Percentiles rank a stretch among this genome's conserved stretches.
These are phyloP conservation scores for Gallinago nigripennis DNA, from an alignment of 2,797 vertebrate species.

Conservation along the genomic window DNA sequence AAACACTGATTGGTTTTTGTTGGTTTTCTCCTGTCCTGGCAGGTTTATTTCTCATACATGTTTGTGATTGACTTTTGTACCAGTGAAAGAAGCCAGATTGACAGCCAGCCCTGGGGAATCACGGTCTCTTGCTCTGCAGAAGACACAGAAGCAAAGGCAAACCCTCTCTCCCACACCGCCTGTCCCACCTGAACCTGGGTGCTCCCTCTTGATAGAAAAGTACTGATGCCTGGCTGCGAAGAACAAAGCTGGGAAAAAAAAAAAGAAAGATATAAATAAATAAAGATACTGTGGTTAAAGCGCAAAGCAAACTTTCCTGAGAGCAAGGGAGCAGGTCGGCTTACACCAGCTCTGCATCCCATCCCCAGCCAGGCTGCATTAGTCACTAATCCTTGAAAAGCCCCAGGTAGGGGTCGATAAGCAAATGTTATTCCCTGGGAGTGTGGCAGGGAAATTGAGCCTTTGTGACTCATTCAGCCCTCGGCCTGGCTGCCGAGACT, in stretches of 20 bases:
- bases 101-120: neutral
- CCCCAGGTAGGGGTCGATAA: constrained; percentile 1
- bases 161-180: neutral
- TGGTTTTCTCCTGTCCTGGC: constrained; percentile 15
- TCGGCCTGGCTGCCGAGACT: neutral
- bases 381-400: constrained; percentile 15
- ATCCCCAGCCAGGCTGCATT: neutral
- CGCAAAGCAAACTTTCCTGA: neutral
- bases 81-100: neutral
- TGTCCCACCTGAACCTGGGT: neutral
- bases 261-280: neutral
- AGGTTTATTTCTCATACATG: constrained; percentile 24
- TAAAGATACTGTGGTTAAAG: neutral
- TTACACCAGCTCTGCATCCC: neutral
- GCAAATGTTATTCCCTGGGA: constrained; percentile 31
- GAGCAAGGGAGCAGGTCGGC: neutral
- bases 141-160: neutral
- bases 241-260: neutral
- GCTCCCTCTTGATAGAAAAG: neutral
- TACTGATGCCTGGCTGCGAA: neutral
- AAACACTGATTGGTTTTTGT: constrained; percentile 13
- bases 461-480: constrained; percentile 38
- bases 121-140: neutral
- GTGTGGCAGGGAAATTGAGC: neutral
- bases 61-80: neutral